phyloP scores from a whole-genome alignment of 2,888 invertebrate species.

The Acholoe squamosa region DNA sequence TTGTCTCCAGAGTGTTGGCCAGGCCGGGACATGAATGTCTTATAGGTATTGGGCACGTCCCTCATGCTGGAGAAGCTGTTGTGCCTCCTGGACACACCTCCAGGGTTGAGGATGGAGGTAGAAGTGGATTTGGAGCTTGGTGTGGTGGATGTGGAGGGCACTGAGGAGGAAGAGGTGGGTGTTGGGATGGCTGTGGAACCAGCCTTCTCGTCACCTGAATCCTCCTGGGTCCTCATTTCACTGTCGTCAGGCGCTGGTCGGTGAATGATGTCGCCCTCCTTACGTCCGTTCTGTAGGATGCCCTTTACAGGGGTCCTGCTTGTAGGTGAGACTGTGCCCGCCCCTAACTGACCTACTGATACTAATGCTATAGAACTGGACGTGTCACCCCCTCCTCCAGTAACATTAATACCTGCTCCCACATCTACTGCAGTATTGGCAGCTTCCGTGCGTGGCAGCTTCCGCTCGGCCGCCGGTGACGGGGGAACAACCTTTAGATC shows the following conservation, averaged over 20 bases:
- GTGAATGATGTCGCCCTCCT: constrained; percentile 30
- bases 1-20: not conserved
- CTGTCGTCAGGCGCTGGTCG: constrained; percentile 45
- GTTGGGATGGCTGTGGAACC: not conserved
- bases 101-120: not conserved
- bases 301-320: constrained; percentile 43
- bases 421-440: not conserved
- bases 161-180: not conserved
- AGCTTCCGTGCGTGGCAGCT: not conserved
- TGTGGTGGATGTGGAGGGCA: not conserved
- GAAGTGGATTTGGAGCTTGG: not conserved
- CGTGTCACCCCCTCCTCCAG: not conserved
- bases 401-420: not conserved
- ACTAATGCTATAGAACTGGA: not conserved
- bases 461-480: constrained; percentile 47
- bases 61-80: not conserved
- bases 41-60: not conserved
- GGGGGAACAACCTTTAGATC: constrained; percentile 53
- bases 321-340: not conserved
- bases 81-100: not conserved
- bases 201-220: not conserved
- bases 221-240: not conserved
- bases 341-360: not conserved
- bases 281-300: constrained; percentile 52
- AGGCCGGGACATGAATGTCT: not conserved